phyloP scores from a whole-genome alignment of 2,888 invertebrate species.

The Colletes collaris region DNA sequence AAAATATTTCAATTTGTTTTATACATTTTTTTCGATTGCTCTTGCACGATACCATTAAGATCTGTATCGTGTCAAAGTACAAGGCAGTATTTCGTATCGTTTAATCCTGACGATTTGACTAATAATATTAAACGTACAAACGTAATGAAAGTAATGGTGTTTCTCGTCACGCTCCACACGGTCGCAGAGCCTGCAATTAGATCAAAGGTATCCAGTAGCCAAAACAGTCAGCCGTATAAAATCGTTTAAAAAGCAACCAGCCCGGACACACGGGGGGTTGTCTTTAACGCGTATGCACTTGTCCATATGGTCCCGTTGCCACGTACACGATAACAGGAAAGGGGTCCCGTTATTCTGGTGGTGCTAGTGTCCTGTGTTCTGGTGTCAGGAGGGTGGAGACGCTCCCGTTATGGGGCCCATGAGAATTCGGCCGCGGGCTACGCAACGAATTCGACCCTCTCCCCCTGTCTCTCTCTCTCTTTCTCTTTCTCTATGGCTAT shows the following conservation, averaged over 20 bases:
- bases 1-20: too few relatives aligned
- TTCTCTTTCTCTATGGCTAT: slow-evolving; percentile 45
- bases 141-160: too few relatives aligned
- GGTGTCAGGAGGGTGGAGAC: slow-evolving; percentile 68
- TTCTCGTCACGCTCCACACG: too few relatives aligned
- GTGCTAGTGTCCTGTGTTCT: slow-evolving; percentile 47
- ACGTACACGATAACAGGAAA: slow-evolving; percentile 69
- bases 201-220: slow-evolving; percentile 2
- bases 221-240: slow-evolving; percentile 39
- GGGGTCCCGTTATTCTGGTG: slow-evolving; percentile 57
- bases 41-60: too few relatives aligned
- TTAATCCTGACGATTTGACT: too few relatives aligned
- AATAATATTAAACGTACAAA: too few relatives aligned
- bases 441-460: slow-evolving; percentile 63
- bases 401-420: slow-evolving; percentile 79
- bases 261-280: slow-evolving; percentile 50
- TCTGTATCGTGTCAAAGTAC: too few relatives aligned
- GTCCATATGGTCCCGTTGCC: slow-evolving; percentile 71
- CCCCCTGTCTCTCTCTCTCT: neutral
- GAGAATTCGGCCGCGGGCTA: slow-evolving; percentile 79
- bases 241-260: slow-evolving; percentile 52
- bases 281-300: slow-evolving; percentile 68
- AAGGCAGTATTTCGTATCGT: too few relatives aligned
- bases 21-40: too few relatives aligned
- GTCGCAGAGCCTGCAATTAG: slow-evolving; percentile 3